These are phyloP conservation scores for Strongylocentrotus purpuratus DNA, from an alignment of 35 echinoderm and acorn worm genomes.

Conservation along the genomic window DNA sequence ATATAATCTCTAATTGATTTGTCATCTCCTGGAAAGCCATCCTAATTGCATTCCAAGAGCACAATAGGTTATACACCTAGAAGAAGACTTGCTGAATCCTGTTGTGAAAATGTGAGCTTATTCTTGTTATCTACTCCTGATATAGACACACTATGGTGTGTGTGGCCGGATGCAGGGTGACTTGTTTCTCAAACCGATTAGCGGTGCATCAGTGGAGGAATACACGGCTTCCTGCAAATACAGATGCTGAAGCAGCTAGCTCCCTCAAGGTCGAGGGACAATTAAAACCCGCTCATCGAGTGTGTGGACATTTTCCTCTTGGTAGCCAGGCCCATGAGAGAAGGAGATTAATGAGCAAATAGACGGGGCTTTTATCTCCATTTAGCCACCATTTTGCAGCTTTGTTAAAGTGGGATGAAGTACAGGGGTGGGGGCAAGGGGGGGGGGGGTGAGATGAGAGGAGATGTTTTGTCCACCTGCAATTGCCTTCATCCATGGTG, in stretches of 20 bases:
- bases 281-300: not conserved
- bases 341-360: conserved; percentile 12
- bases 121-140: not conserved
- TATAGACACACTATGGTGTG: not conserved
- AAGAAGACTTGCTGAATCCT: not conserved
- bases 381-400: conserved; percentile 2
- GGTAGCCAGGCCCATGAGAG: not conserved
- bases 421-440: no score
- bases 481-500: not conserved
- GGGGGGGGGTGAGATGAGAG: not conserved
- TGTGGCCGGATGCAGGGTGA: not conserved
- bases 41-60: not conserved
- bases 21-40: not conserved
- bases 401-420: not conserved
- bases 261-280: not conserved
- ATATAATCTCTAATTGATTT: not conserved
- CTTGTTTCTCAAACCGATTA: conserved; percentile 5
- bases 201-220: not conserved
- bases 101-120: not conserved
- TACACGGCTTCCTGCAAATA: not conserved
- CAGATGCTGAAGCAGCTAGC: not conserved
- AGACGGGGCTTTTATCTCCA: not conserved
- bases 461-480: not conserved
- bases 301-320: not conserved
- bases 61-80: not conserved